A percentile compares a stretch with the other conserved stretches of the same genome.
These are phyloP conservation scores for Empis livida DNA, from an alignment of 2,888 invertebrate genomes.

Conservation along the genomic window DNA sequence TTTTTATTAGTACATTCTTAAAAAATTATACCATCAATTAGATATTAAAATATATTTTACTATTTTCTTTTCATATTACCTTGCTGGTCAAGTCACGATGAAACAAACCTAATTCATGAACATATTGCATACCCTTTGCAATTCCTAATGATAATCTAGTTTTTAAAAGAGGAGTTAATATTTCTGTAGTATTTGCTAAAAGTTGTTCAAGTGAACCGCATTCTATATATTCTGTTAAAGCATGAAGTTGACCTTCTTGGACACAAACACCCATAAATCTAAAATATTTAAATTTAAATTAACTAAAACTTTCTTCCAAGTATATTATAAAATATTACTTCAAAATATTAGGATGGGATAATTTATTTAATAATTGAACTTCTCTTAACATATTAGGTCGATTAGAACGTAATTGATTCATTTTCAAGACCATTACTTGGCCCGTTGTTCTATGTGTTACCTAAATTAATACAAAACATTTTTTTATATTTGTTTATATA, in stretches of 20 bases:
- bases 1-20: conserved; percentile 81
- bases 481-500: too few relatives aligned
- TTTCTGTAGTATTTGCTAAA: conserved; percentile 59
- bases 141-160: conserved; percentile 80
- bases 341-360: conserved; percentile 88
- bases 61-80: too few relatives aligned
- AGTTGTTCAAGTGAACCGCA: conserved; percentile 89
- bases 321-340: conserved; percentile 41
- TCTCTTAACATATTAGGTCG: conserved; percentile 93
- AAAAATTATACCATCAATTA: conserved; percentile 7
- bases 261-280: conserved; percentile 95
- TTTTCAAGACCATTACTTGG: conserved; percentile 93
- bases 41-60: conserved; percentile 12
- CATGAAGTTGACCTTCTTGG: conserved; percentile 90
- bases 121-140: conserved; percentile 82
- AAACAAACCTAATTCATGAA: conserved; percentile 85
- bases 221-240: conserved; percentile 90
- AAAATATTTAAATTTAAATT: conserved; percentile 17
- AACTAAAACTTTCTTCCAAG: too few relatives aligned
- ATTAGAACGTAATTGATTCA: conserved; percentile 88
- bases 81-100: conserved; percentile 93
- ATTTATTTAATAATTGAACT: conserved; percentile 91
- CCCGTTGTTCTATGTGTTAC: conserved; percentile 87
- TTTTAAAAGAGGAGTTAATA: conserved; percentile 64
- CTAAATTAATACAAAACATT: conserved; percentile 37